These are phyloP conservation scores for Pseudomyrmex dendroicus DNA, from an alignment of 1,140 invertebrate species.

Conservation along the genomic window DNA sequence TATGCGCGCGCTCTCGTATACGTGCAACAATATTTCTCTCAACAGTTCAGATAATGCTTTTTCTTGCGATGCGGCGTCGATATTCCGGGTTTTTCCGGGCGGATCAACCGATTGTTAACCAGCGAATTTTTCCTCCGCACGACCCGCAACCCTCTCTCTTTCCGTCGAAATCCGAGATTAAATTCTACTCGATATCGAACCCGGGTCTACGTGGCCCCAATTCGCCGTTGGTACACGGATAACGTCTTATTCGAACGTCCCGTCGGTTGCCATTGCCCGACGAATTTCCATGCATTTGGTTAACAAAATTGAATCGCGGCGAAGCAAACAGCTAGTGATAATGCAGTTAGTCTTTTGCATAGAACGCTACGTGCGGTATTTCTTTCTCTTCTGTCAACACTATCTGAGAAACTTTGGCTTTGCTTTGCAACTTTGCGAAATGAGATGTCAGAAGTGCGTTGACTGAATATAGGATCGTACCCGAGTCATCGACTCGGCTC, in stretches of 20 bases:
- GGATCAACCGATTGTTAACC: slow-evolving; percentile 28
- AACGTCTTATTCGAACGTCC: slow-evolving; percentile 43
- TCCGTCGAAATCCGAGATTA: slow-evolving; percentile 42
- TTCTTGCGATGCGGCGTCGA: neutral
- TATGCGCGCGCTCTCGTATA: too few relatives aligned
- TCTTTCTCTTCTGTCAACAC: neutral
- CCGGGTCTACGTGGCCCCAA: slow-evolving; percentile 17
- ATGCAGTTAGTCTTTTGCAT: neutral
- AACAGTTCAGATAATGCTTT: neutral
- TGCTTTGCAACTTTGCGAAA: neutral
- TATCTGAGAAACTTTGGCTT: neutral
- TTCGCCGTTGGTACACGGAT: slow-evolving; percentile 38
- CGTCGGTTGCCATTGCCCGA: neutral
- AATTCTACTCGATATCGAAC: slow-evolving; percentile 44
- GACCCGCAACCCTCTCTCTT: neutral
- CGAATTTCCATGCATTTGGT: slow-evolving; percentile 56
- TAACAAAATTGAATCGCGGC: slow-evolving; percentile 44
- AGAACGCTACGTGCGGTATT: neutral
- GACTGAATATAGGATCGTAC: neutral
- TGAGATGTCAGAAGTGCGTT: too few relatives aligned
- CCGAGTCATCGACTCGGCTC: neutral
- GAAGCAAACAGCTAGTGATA: neutral
- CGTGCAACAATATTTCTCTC: neutral
- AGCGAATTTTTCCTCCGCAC: slow-evolving; percentile 3
- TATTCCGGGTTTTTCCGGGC: neutral